Base-by-base conservation (phyloP, 2,888 invertebrate species). In the Alentia gelatinosa region DNA sequence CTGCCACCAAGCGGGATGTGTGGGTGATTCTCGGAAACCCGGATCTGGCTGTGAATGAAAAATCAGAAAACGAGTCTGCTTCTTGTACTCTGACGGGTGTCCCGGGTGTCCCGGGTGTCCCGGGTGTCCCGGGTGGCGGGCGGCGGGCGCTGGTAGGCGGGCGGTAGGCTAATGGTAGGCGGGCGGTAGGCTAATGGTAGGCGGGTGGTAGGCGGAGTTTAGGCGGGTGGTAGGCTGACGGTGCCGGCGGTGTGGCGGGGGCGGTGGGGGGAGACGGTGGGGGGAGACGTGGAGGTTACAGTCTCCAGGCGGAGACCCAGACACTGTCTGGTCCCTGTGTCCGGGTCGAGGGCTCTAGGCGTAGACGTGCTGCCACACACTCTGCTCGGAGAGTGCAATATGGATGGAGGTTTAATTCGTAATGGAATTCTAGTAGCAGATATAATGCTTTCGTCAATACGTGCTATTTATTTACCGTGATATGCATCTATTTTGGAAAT, bases 1-100 rank as follows among this genome's bases (percentile, higher is more conserved):
- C 79, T 79, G 79, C 79, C 79, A 39, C 79, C 79, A 12, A 37
- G 79, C n/a, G 79, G 68, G 30, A 15, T n/a, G 68, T 26, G 26
- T 26, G 1, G 68, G 30, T 68, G 23, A 19, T 56, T n/a, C 5
- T n/a, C n/a, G 56, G 23, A 56, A 56, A 56, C 56, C 19, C 56
- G n/a, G n/a, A 56, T 4, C 23, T 56, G 5, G 19, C 15, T n/a
- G n/a, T n/a, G n/a, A n/a, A n/a, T n/a, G n/a, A 56, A 56, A 56
- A 56, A 56, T 19, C 1, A 56, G 56, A 47, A 47, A 7, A 19
- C 19, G 23, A 56, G 56, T 19, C n/a, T 12, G 47, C 47, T 47
- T 19, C 47, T 47, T 47, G 9, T 19, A 56, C 56, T 56, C n/a
- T n/a, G 12, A 56, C 5, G 3, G 23, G n/a, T 19, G 56, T 56